Percentiles rank a stretch among this genome's conserved stretches.
These are phyloP conservation scores for Lethenteron camtschaticum DNA, from an alignment of 2,113 vertebrate genomes.

Conservation along the genomic window DNA sequence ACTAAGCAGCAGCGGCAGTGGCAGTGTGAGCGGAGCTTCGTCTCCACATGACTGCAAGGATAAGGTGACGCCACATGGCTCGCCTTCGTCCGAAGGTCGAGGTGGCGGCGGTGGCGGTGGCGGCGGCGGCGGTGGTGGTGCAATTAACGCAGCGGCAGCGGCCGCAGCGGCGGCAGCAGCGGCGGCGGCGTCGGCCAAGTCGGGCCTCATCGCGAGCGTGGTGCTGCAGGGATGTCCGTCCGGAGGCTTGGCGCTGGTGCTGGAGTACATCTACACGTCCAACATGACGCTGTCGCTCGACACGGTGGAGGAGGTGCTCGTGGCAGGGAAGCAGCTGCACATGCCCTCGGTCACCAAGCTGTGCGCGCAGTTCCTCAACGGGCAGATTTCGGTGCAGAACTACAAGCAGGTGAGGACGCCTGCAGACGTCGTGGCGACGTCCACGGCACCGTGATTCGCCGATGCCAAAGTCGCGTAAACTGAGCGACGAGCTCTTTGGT, in stretches of 20 bases:
- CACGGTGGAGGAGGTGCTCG: constrained; percentile 96
- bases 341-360: constrained; percentile 96
- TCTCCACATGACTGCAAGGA: too few relatives aligned
- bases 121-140: too few relatives aligned
- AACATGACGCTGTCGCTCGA: constrained; percentile 96
- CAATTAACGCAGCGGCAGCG: constrained; percentile 9
- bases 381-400: constrained; percentile 99
- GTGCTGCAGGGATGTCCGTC: constrained; percentile 94
- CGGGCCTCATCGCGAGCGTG: constrained; percentile 82
- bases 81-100: too few relatives aligned
- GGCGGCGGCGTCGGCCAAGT: constrained; percentile 26
- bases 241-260: constrained; percentile 72
- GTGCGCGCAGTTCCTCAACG: constrained; percentile 97
- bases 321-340: constrained; percentile 96
- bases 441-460: too few relatives aligned
- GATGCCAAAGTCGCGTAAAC: too few relatives aligned
- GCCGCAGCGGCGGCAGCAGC: constrained; percentile 21
- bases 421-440: too few relatives aligned
- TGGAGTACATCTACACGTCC: constrained; percentile 97
- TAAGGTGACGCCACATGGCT: too few relatives aligned
- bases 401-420: constrained; percentile 46
- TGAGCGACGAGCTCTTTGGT: too few relatives aligned
- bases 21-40: too few relatives aligned
- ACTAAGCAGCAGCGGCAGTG: constrained; percentile 12
- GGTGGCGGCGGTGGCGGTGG: too few relatives aligned